Evolutionary conservation across 2,797 vertebrate genomes (phyloP).

Genomic region (Eospalax fontanierii): DNA sequence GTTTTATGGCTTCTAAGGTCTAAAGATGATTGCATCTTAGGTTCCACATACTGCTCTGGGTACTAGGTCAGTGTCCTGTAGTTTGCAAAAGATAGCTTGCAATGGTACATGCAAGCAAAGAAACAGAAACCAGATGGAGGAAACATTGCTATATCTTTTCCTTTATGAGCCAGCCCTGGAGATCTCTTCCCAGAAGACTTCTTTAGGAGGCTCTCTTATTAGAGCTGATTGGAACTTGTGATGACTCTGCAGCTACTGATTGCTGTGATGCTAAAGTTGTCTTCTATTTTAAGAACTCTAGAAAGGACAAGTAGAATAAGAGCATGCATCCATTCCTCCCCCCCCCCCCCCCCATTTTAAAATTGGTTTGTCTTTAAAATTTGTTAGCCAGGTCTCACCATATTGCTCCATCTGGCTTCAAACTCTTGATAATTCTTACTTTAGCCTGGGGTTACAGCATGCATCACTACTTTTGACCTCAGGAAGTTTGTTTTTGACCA

Average conservation of each 20-base stretch:
- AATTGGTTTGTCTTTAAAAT: not conserved
- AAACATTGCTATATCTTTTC: not conserved
- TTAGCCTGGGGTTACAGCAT: not conserved
- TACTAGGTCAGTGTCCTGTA: slow-evolving; percentile 19
- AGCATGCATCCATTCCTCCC: not conserved
- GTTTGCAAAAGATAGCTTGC: not conserved
- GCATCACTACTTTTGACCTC: not conserved
- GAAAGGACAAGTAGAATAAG: not conserved
- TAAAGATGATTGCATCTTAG: not conserved
- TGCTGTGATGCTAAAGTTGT: not conserved
- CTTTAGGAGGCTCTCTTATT: not conserved
- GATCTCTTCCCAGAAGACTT: not conserved
- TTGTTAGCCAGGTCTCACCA: not conserved
- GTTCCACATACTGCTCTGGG: not conserved
- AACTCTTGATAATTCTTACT: not conserved
- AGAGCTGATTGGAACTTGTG: not conserved
- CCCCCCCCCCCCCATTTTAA: not conserved
- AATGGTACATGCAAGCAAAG: slow-evolving; percentile 6
- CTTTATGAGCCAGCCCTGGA: not conserved
- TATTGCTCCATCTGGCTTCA: not conserved
- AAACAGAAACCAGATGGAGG: not conserved
- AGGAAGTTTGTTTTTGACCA: not conserved
- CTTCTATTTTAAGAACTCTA: not conserved
- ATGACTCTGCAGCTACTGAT: not conserved
- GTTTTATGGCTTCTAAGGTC: slow-evolving; percentile 31